Base-by-base conservation (phyloP, 2,888 invertebrate species). In the Adela reaumurella region DNA sequence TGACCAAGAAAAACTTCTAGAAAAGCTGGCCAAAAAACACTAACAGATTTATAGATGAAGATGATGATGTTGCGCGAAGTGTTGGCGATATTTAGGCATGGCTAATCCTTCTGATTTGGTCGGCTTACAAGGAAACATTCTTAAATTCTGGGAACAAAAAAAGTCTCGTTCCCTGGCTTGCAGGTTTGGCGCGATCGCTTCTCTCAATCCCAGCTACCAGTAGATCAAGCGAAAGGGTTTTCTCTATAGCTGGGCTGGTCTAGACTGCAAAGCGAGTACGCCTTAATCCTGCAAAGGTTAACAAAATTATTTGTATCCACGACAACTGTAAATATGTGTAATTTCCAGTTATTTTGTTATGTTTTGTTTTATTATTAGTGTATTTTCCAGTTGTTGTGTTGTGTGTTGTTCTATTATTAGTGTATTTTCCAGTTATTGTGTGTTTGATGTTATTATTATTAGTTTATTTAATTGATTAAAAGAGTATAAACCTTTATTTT, bases 211-310 rank as follows among this genome's bases (percentile, higher is more conserved):
- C 56, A 28, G 53, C 53, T 14, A 56, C 53, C 11, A 55, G 51
- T 17, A 55, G 47, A 2, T 52, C 56, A 14, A 53, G 55, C 45
- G 52, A 56, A 35, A 49, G 54, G 29, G 51, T 52, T 1, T 54
- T 53, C 44, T 52, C 54, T 2, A 47, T 51, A 29, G 54, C 48
- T 20, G 56, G 53, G 8, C 29, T 52, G 11, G 28, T 24, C n/a
- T 10, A 51, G 6, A 48, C 51, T 10, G 53, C 49, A 2, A 56
- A 56, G 45, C 24, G 53, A 24, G 50, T 44, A 5, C 46, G 51
- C 2, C 43, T 55, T 8, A 49, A 17, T 19, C 49, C 50, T 8
- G 42, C 20, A 43, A 43, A 48, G 14, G 49, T 52, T 2, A 47
- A 51, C 43, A 51, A 50, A 46, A 48, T 54, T 4, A 51, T 54